A percentile compares a stretch with the other conserved stretches of the same genome.
phyloP scores from a whole-genome alignment of 1,140 invertebrate species.

The Sitobion miscanthi region DNA sequence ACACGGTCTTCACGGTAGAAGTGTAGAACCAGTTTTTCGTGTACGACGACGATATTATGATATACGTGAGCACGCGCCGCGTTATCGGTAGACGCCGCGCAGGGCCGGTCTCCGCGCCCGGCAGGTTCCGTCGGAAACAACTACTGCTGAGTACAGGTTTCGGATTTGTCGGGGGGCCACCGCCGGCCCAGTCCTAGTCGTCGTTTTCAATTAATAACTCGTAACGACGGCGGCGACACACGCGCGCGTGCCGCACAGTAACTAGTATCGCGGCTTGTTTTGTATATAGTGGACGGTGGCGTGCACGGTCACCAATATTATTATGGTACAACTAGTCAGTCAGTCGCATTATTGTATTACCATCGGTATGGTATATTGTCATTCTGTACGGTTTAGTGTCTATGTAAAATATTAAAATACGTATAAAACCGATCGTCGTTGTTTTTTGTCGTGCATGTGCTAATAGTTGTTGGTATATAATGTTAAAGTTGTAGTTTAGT shows the following conservation, averaged over 20 bases:
- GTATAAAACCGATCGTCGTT: not conserved
- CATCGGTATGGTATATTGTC: not conserved
- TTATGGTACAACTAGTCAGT: not conserved
- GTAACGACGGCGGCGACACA: not conserved
- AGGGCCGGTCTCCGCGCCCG: slow-evolving; percentile 16
- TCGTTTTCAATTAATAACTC: slow-evolving; percentile 34
- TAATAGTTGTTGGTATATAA: not conserved
- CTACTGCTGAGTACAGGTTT: slow-evolving; percentile 14
- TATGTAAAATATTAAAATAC: not conserved
- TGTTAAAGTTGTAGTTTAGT: not conserved
- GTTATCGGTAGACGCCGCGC: not conserved
- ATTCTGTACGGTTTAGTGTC: not conserved
- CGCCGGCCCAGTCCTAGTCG: not conserved
- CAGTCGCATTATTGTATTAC: not conserved
- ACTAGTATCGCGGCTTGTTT: slow-evolving; percentile 1
- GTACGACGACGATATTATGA: slow-evolving; percentile 14
- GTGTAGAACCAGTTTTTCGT: slow-evolving; percentile 45
- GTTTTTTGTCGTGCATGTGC: not conserved
- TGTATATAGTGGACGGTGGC: not conserved
- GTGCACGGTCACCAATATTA: not conserved
- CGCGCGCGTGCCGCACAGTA: not conserved
- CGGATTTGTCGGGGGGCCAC: slow-evolving; percentile 29
- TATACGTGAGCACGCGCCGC: slow-evolving; percentile 7
- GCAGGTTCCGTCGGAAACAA: slow-evolving; percentile 41
- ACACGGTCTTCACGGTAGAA: too few relatives aligned